phyloP scores from a whole-genome alignment of 2,113 vertebrate genomes.

The Lophius piscatorius region DNA sequence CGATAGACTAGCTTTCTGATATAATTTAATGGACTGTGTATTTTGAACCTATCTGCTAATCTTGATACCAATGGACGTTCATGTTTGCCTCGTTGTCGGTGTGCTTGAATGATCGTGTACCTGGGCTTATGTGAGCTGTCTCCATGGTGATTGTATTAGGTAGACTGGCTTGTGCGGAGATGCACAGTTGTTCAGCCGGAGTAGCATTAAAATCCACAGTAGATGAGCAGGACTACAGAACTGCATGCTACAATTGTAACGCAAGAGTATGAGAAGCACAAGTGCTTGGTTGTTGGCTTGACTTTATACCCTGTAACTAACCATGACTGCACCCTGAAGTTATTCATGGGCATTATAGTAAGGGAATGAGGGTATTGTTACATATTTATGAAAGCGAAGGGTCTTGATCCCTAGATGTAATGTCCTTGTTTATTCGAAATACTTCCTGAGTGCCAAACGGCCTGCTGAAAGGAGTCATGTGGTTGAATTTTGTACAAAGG shows the following conservation, averaged over 20 bases:
- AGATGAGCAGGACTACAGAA: slow-evolving; percentile 39
- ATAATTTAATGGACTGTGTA: slow-evolving; percentile 35
- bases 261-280: slow-evolving; percentile 41
- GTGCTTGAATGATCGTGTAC: slow-evolving; percentile 57
- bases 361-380: slow-evolving; percentile 41
- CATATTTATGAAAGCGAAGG: slow-evolving; percentile 2
- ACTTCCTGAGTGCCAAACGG: not conserved
- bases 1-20: slow-evolving; percentile 48
- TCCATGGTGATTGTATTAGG: slow-evolving; percentile 79
- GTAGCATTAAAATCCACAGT: slow-evolving; percentile 44
- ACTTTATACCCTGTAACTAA: slow-evolving; percentile 16
- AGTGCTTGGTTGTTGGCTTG: slow-evolving; percentile 43
- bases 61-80: slow-evolving; percentile 34
- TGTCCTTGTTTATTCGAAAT: no score
- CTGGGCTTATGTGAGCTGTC: slow-evolving; percentile 70
- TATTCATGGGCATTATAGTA: slow-evolving; percentile 39
- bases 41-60: slow-evolving; percentile 51
- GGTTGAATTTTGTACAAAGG: not conserved
- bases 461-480: slow-evolving; percentile 5
- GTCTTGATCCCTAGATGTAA: no score
- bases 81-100: slow-evolving; percentile 50
- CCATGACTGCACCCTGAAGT: slow-evolving; percentile 39
- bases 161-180: slow-evolving; percentile 64
- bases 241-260: slow-evolving; percentile 33
- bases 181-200: slow-evolving; percentile 50